Evolutionary conservation across 2,888 invertebrate species (phyloP).

Genomic region (Mycalesis mineus): DNA sequence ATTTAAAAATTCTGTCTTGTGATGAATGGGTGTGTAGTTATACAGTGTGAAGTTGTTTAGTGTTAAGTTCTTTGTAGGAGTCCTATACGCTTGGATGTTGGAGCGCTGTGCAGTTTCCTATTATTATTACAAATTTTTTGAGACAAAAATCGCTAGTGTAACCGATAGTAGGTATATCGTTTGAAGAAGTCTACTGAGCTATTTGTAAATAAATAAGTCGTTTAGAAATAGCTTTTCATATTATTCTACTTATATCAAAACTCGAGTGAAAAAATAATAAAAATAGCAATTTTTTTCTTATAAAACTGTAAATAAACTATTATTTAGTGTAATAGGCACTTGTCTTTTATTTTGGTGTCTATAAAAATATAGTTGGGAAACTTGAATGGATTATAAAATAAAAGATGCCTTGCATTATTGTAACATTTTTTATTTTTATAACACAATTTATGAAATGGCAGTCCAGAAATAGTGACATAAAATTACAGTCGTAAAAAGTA

Average conservation of each 20-base stretch:
- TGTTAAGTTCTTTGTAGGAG: slow-evolving; percentile 44
- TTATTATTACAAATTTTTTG: slow-evolving; percentile 33
- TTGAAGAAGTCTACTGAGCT: slow-evolving; percentile 43
- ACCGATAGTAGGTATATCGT: slow-evolving; percentile 35
- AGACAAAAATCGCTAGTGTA: slow-evolving; percentile 45
- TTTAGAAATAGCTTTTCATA: slow-evolving; percentile 71
- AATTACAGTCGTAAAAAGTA: too few relatives aligned
- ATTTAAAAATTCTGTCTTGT: slow-evolving; percentile 61
- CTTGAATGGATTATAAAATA: not conserved
- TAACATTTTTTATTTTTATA: too few relatives aligned
- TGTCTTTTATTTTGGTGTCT: slow-evolving; percentile 36
- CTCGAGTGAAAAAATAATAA: slow-evolving; percentile 56
- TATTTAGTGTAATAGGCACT: slow-evolving; percentile 59
- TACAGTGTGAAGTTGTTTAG: slow-evolving; percentile 50
- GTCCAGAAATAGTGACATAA: too few relatives aligned
- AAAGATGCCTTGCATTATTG: not conserved
- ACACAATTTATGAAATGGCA: too few relatives aligned
- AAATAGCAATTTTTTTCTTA: slow-evolving; percentile 68
- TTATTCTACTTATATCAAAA: too few relatives aligned
- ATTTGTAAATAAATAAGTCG: slow-evolving; percentile 63
- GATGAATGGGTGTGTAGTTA: slow-evolving; percentile 47
- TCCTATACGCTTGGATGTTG: slow-evolving; percentile 40
- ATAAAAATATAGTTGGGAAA: not conserved
- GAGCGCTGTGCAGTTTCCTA: slow-evolving; percentile 36
- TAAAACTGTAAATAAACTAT: slow-evolving; percentile 70